A percentile compares a stretch with the other conserved stretches of the same genome.
Evolutionary conservation across 2,797 vertebrate species (phyloP).

Genomic region (Acanthopagrus latus): DNA sequence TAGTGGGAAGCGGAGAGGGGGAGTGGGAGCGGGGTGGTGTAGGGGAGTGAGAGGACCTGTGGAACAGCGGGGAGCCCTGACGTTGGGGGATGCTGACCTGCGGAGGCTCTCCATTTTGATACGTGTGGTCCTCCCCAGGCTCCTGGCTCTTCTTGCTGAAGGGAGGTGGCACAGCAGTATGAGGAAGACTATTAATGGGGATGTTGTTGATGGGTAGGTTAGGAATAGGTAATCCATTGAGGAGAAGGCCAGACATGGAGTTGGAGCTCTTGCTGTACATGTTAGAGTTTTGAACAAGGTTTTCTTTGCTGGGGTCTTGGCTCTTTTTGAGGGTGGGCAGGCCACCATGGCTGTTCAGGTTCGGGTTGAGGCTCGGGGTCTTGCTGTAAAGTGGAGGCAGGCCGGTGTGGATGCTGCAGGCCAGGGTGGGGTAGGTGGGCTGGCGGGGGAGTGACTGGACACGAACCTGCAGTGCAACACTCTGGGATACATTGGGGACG

Average conservation of each 20-base stretch:
- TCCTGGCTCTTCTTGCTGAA: constrained; percentile 78
- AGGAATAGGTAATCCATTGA: constrained; percentile 76
- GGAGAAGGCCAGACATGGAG: constrained; percentile 71
- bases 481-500: constrained; percentile 96
- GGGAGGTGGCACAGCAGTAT: constrained; percentile 62
- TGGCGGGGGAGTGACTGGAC: constrained; percentile 98
- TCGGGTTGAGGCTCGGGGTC: constrained; percentile 74
- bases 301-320: constrained; percentile 82
- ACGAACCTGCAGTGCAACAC: constrained; percentile 95
- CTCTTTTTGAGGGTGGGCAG: constrained; percentile 88
- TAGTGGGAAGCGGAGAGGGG: constrained; percentile 83
- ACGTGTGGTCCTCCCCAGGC: constrained; percentile 66
- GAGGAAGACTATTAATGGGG: constrained; percentile 77
- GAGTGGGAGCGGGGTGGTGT: constrained; percentile 78
- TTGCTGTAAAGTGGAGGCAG: constrained; percentile 83
- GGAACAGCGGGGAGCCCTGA: constrained; percentile 85
- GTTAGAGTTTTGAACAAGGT: constrained; percentile 69
- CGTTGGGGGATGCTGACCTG: constrained; percentile 78
- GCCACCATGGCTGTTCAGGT: constrained; percentile 77
- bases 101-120: constrained; percentile 80
- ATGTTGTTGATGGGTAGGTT: constrained; percentile 81
- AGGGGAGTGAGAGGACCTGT: constrained; percentile 82
- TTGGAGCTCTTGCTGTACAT: constrained; percentile 77
- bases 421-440: constrained; percentile 94
- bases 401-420: constrained; percentile 95